Percentiles rank a stretch among this genome's conserved stretches.
Conservation (phyloP, 2,113 vertebrate species). For the Burhinus oedicnemus region DNA sequence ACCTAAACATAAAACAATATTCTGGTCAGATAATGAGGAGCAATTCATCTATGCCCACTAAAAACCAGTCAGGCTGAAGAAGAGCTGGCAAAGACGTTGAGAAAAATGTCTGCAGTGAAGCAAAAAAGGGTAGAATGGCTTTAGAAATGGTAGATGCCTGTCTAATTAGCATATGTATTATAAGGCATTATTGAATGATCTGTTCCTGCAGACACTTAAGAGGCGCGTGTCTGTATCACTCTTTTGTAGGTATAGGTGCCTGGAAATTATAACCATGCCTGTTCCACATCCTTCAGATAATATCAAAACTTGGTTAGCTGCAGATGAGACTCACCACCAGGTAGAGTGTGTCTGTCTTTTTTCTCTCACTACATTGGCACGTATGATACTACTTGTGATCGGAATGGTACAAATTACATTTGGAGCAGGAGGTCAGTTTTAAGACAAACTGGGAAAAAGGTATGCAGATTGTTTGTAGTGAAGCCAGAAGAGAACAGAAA, state of each 20-base stretch:
- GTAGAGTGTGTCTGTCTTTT: background rate
- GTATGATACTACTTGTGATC: fast-evolving
- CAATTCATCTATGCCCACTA: too few species aligned
- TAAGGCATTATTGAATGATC: background rate
- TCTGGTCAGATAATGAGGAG: background rate
- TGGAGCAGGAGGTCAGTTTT: background rate
- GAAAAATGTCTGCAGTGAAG: background rate
- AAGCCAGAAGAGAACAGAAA: background rate
- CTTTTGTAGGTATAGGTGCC: slow-evolving; percentile 8
- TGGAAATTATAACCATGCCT: slow-evolving; percentile 27
- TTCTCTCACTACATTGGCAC: background rate
- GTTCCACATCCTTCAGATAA: slow-evolving; percentile 41
- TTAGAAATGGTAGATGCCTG: background rate
- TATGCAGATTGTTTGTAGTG: background rate
- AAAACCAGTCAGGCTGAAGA: background rate
- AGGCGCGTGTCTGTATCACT: fast-evolving
- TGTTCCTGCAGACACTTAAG: background rate
- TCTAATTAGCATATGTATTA: background rate
- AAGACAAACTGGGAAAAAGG: background rate
- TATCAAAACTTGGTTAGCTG: slow-evolving; percentile 43
- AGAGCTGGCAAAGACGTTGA: background rate
- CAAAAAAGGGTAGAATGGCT: background rate
- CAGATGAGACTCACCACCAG: background rate
- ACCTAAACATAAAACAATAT: background rate
- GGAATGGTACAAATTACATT: background rate